Base-by-base conservation (phyloP, 2,888 invertebrate genomes). In the Pristionchus arcanus region DNA sequence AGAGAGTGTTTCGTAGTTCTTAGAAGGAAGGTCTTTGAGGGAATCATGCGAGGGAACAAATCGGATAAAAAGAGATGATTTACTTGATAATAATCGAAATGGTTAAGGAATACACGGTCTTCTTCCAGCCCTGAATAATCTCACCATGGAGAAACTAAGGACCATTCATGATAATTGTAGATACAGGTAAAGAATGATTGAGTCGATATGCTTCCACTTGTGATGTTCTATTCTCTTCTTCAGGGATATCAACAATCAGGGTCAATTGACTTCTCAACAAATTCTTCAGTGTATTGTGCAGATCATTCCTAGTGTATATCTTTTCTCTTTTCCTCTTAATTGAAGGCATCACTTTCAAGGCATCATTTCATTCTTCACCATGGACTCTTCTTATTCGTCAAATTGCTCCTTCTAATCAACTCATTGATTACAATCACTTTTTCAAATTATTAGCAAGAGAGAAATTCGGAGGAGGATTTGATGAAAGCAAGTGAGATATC, bases 81-180 rank as follows among this genome's bases (percentile, higher is more conserved):
- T 49, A 13, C 7, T 13, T 77, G 25, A 16, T 34, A 42, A 15
- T 34, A 74, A 31, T 34, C 2, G 2, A 42, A 13, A 31, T 7
- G n/a, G 25, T 86, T 28, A 13, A 87, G 87, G 49, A 42, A 87
- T 87, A 49, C 87, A 66, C 28, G 87, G 87, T 11, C 25, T 87
- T 25, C 71, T 49, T 16, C 55, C 87, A 25, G 66, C 71, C 28
- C 49, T 87, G n/a, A 53, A 49, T 49, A 31, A 21, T 49, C 53
- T 87, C 19, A 21, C 87, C 1, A 66, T 87, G 68, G 87, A 87
- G 25, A 49, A 34, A 87, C 25, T 87, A 31, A 49, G 87, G 42
- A 66, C 28, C 0, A 87, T 87, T 13, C 87, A 87, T 53, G 87
- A 87, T 42, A 49, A 68, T 28, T 87, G 87, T 28, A 87, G 55